Conservation (phyloP, 2,113 vertebrate species). For the Todiramphus chloris region DNA sequence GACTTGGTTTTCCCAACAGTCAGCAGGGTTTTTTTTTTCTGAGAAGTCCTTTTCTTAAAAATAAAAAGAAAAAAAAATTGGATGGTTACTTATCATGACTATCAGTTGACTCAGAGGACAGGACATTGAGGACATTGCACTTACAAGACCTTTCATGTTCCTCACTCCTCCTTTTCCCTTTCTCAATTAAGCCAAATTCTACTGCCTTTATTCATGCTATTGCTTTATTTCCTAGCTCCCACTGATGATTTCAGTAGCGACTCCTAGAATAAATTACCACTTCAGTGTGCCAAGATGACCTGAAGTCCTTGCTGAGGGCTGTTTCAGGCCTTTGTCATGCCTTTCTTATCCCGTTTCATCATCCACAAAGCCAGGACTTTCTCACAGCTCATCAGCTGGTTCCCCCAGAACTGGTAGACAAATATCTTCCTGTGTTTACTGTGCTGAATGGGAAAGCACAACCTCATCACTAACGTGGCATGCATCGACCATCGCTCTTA, state of each 20-base stretch:
- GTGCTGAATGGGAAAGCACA: not conserved
- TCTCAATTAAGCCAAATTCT: conserved; percentile 31
- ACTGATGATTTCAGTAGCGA: not conserved
- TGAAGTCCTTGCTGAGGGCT: not conserved
- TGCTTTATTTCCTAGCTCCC: not conserved
- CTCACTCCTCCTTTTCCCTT: conserved; percentile 3
- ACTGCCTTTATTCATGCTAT: not conserved
- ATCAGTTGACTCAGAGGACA: conserved; percentile 25
- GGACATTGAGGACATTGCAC: not conserved
- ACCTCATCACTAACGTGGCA: rapidly evolving
- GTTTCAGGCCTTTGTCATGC: conserved; percentile 8
- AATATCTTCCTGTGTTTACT: not conserved
- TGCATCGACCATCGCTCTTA: rapidly evolving
- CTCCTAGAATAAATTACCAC: conserved; percentile 26
- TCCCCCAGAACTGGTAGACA: not conserved
- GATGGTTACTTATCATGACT: conserved; percentile 6
- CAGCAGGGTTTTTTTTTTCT: not conserved
- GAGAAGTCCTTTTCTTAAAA: not conserved
- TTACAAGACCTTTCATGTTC: not conserved
- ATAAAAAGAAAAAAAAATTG: not conserved
- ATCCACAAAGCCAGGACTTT: conserved; percentile 10
- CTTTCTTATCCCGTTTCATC: not conserved
- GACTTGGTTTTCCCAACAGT: not conserved
- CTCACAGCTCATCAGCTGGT: conserved; percentile 2
- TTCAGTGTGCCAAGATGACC: not conserved